Evolutionary conservation across 2,797 vertebrate species (phyloP).

Genomic region (Rhynchonycteris naso): DNA sequence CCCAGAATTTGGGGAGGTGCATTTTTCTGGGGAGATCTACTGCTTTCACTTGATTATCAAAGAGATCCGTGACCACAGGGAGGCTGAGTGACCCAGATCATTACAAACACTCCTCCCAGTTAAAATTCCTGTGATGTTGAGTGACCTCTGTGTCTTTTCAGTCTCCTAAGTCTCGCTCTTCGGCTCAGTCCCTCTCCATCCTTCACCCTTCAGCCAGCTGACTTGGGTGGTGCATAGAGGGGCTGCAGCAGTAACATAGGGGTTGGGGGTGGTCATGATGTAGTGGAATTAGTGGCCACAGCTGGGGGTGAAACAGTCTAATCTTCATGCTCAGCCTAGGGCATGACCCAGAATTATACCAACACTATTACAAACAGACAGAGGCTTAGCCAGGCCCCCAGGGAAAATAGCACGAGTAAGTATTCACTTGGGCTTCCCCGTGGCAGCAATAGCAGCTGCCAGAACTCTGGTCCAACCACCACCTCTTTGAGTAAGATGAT

Average conservation of each 20-base stretch:
- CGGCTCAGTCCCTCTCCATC: neutral
- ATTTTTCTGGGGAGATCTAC: neutral
- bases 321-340: neutral
- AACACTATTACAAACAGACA: neutral
- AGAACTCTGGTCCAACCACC: neutral
- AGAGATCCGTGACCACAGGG: neutral
- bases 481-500: neutral
- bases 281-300: neutral
- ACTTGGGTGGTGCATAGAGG: neutral
- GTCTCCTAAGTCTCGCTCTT: neutral
- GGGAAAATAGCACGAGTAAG: neutral
- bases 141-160: neutral
- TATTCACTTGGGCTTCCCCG: neutral
- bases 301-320: neutral
- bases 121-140: neutral
- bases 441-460: neutral
- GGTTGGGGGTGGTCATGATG: neutral
- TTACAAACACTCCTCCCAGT: neutral
- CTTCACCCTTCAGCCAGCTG: neutral
- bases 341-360: neutral
- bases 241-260: neutral
- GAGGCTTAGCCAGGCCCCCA: conserved; percentile 4
- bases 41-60: neutral
- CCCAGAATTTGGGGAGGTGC: neutral
- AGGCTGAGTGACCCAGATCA: neutral